A percentile compares a stretch with the other conserved stretches of the same genome.
phyloP scores from a whole-genome alignment of 2,888 invertebrate genomes.

The Bibio marci region DNA sequence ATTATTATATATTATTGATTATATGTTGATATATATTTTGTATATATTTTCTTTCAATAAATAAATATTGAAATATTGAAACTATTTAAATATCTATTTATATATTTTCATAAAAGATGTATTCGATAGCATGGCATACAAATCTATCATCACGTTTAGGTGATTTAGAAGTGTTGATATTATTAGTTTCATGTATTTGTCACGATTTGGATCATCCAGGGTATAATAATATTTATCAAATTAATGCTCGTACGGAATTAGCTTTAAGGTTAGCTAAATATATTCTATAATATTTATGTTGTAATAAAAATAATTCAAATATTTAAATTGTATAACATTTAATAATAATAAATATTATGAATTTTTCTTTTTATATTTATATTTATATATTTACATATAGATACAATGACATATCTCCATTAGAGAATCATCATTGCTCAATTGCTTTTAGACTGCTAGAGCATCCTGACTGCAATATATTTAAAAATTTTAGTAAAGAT shows the following conservation, averaged over 20 bases:
- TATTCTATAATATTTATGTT: neutral
- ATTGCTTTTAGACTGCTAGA: conserved; percentile 66
- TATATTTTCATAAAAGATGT: conserved; percentile 42
- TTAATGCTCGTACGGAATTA: conserved; percentile 67
- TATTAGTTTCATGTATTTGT: conserved; percentile 63
- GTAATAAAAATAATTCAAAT: neutral
- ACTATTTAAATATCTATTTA: neutral
- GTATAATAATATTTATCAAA: conserved; percentile 64
- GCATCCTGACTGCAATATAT: conserved; percentile 64
- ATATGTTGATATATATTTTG: too few species aligned
- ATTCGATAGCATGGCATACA: conserved; percentile 58
- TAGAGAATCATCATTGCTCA: conserved; percentile 76
- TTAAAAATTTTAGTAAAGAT: conserved; percentile 44
- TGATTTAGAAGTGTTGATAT: conserved; percentile 55
- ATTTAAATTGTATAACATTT: neutral
- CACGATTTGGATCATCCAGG: conserved; percentile 67
- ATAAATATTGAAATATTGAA: neutral
- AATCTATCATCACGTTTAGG: conserved; percentile 51
- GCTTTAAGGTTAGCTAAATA: conserved; percentile 45
- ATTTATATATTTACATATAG: conserved; percentile 13
- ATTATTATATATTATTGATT: too few species aligned
- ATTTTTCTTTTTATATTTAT: neutral
- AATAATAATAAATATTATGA: neutral
- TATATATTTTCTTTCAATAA: neutral
- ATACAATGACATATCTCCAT: conserved; percentile 71